Evolutionary conservation across 2,113 vertebrate genomes (phyloP).

Genomic region (Cyanoderma ruficeps): DNA sequence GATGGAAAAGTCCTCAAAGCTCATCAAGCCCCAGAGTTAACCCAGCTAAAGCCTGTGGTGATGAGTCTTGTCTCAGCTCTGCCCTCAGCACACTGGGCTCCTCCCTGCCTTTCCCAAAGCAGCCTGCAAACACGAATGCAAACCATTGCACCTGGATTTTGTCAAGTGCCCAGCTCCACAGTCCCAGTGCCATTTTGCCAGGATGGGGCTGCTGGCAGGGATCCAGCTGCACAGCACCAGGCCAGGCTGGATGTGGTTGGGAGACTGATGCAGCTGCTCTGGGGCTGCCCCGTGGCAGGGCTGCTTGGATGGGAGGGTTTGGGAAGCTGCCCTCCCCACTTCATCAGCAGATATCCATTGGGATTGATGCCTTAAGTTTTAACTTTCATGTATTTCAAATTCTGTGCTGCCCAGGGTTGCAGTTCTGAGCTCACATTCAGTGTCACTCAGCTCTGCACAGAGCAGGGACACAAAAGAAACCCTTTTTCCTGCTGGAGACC

Average conservation of each 20-base stretch:
- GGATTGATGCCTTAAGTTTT: too few species aligned
- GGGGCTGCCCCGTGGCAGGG: not conserved
- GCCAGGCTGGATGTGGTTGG: not conserved
- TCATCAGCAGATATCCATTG: not conserved
- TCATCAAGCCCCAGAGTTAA: not conserved
- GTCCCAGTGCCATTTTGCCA: not conserved
- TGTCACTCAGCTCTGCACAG: too few species aligned
- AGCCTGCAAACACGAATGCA: not conserved
- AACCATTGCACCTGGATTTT: not conserved
- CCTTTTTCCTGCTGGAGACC: too few species aligned
- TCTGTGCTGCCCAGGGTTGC: too few species aligned
- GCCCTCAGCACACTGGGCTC: not conserved
- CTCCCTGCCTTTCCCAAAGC: not conserved
- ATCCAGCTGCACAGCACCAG: not conserved
- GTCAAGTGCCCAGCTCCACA: rapidly evolving
- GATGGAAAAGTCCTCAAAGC: not conserved
- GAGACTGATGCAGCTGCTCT: too few species aligned
- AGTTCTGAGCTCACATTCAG: too few species aligned
- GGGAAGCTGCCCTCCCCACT: not conserved
- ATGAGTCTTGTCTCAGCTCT: too few species aligned
- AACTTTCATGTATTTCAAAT: too few species aligned
- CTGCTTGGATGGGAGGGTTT: not conserved
- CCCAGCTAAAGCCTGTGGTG: not conserved
- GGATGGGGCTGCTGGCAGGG: not conserved
- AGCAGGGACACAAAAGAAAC: too few species aligned